Evolutionary conservation across 2,797 vertebrate species (phyloP), one percentile per base, ranked within the genome.

Genomic region (Gymnothorax javanicus): DNA sequence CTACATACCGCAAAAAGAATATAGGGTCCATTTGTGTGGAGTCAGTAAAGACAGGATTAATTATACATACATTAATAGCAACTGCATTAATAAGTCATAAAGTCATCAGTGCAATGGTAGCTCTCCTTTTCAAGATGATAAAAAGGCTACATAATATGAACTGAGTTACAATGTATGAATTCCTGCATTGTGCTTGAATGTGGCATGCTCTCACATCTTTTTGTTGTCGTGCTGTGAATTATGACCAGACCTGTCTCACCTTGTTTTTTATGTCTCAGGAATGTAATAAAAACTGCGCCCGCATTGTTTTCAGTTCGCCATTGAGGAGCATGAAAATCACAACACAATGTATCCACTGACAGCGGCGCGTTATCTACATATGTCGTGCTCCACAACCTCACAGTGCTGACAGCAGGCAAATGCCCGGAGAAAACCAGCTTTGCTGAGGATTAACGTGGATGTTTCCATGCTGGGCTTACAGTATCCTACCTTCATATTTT

Each of bases 61-160:
- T 96, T 96, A 96, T 96, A 94, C 95, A 96, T 96, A 94, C 94
- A 95, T 94, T 96, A 94, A 96, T 95, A 96, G 95, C 95, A 96
- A 93, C 91, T 88, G 84, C 91, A 93, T 96, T 94, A 90, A 95
- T 95, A 94, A 96, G 95, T 94, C 93, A 96, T 95, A 92, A 93
- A 90, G 91, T 93, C 84, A 92, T 95, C 94, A 91, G 94, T 93
- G 94, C 95, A 94, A 95, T 93, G 95, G 92, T 93, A 92, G 91
- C 91, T 94, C 92, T 91, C 91, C 93, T 92, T 95, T 95, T 95
- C 93, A 94, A 90, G 83, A 91, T 93, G 94, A 95, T 96, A 94
- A 95, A 96, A 95, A 95, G 92, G 94, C 94, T 93, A 95, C 96
- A 95, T 95, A 96, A 94, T 94, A 94, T 93, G 88, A 89, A 87